These are phyloP conservation scores for Drosophila sordidula DNA, from an alignment of 2,888 invertebrate genomes.

Conservation along the genomic window DNA sequence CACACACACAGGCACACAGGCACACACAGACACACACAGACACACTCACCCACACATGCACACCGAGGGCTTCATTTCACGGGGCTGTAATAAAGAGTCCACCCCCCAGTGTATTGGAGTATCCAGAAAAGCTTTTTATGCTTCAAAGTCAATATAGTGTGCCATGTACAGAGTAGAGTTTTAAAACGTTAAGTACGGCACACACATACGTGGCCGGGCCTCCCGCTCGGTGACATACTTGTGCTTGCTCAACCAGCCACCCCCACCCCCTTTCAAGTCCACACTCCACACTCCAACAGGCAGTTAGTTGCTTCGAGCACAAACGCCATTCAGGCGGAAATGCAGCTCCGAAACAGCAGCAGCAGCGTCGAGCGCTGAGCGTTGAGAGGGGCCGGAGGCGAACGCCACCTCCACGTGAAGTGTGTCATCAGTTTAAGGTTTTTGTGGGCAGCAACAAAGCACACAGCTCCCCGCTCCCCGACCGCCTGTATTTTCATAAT, in stretches of 20 bases:
- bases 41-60: no score
- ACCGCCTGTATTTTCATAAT: constrained; percentile 68
- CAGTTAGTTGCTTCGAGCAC: constrained; percentile 71
- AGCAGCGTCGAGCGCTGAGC: constrained; percentile 3
- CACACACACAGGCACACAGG: neutral
- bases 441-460: constrained; percentile 65
- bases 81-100: constrained; percentile 63
- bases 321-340: constrained; percentile 79
- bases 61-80: constrained; percentile 34
- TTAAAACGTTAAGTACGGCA: constrained; percentile 72
- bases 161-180: constrained; percentile 71
- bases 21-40: constrained; percentile 15
- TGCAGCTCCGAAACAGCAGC: constrained; percentile 67
- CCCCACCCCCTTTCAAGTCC: neutral
- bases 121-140: constrained; percentile 79
- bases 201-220: constrained; percentile 17
- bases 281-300: constrained; percentile 31
- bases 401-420: constrained; percentile 72
- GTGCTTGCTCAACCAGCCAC: constrained; percentile 16
- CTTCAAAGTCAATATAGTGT: constrained; percentile 79
- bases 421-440: constrained; percentile 82
- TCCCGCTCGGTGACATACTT: constrained; percentile 46
- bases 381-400: constrained; percentile 55
- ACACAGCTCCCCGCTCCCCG: constrained; percentile 4
- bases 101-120: constrained; percentile 65